These are phyloP conservation scores for Bombus breviceps DNA, from an alignment of 1,140 invertebrate species.

Conservation along the genomic window DNA sequence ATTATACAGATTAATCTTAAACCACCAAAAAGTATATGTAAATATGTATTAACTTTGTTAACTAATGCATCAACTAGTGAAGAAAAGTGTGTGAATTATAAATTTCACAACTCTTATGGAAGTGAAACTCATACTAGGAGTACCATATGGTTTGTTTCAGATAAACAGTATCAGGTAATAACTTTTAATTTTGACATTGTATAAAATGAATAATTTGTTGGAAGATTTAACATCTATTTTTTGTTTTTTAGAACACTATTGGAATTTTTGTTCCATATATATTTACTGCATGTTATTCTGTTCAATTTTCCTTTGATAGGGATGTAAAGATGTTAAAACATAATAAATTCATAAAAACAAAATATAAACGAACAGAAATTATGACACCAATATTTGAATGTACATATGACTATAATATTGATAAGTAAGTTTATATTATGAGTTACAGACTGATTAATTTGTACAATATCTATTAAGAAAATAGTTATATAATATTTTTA, in stretches of 20 bases:
- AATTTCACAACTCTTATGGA: not conserved
- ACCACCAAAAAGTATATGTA: not conserved
- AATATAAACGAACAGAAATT: constrained; percentile 1
- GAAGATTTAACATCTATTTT: not conserved
- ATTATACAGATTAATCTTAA: not conserved
- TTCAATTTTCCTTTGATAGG: not conserved
- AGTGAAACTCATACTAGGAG: not conserved
- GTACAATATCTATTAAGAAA: not conserved
- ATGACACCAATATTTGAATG: not conserved
- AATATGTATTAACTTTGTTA: not conserved
- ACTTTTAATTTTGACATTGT: not conserved
- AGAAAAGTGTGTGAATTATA: constrained; percentile 7
- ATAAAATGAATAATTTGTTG: not conserved
- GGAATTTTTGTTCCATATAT: constrained; percentile 1
- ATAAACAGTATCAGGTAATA: not conserved
- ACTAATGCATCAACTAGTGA: not conserved
- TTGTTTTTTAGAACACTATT: not conserved
- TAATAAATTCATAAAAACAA: constrained; percentile 21
- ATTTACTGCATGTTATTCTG: constrained; percentile 40
- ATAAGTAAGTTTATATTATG: constrained; percentile 2
- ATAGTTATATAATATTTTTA: not conserved
- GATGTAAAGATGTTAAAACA: not conserved
- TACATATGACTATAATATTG: constrained; percentile 8
- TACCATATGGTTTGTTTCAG: not conserved
- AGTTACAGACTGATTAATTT: not conserved